Percentiles rank a stretch among this genome's conserved stretches.
Conservation (phyloP, 2,113 vertebrate species). For the Tilapia sparmanii region DNA sequence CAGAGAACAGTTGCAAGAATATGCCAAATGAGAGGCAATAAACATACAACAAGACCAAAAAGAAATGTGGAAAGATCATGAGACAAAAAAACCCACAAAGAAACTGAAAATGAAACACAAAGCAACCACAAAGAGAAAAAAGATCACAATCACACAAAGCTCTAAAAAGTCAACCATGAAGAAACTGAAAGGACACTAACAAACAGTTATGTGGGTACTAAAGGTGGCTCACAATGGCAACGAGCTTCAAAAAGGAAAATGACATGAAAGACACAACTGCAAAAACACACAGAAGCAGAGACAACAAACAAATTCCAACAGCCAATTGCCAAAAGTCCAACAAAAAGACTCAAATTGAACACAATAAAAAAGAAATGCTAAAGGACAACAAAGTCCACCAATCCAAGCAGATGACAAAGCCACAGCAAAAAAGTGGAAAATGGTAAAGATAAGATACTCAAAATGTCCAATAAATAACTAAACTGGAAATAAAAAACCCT, state of each 20-base stretch:
- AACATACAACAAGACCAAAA: neutral
- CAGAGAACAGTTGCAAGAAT: rapidly evolving
- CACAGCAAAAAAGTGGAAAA: neutral
- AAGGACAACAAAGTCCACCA: neutral
- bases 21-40: neutral
- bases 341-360: neutral
- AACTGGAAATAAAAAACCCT: rapidly evolving
- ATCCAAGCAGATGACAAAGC: neutral
- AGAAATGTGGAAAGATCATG: neutral
- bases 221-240: neutral
- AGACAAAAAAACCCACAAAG: rapidly evolving
- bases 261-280: neutral
- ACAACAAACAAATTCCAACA: neutral
- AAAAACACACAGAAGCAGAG: neutral
- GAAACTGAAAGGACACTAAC: neutral
- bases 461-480: rapidly evolving
- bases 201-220: neutral
- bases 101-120: neutral
- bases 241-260: neutral
- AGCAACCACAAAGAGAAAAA: neutral
- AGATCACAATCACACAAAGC: neutral
- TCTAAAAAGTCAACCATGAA: neutral
- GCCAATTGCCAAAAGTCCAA: neutral
- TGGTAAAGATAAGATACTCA: neutral
- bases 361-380: neutral